Evolutionary conservation across 2,113 vertebrate species (phyloP), one percentile per base, ranked within the genome.

Genomic region (Arvicanthis niloticus): DNA sequence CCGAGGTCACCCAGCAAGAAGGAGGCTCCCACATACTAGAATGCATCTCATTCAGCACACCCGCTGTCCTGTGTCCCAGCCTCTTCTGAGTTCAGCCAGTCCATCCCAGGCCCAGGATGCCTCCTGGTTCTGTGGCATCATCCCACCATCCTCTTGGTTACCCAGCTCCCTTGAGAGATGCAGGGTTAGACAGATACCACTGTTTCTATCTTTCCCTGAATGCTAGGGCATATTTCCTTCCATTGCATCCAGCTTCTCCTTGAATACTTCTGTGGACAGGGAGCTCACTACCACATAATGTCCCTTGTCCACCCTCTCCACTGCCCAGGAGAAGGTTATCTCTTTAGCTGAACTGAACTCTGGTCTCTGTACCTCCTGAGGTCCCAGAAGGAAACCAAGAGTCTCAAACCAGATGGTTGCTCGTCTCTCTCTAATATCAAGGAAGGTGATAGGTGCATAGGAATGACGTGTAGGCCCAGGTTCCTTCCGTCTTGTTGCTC

Each of bases 381-480:
- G 42, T 42, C 56, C 62, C 51, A 51, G 56, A 37, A 53, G 40
- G 42, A 67, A 26, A 48, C 60, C 40, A 42, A 48, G 60, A 37
- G 16, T 42, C 67, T 96, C 65, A 40, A 16, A 48, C 77, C 67
- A 72, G 72, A 40, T 16, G 17, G 65, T 13, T 8, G 48, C 60
- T 73, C 84, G 40, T 51, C 45, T 37, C 62, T 95, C 37, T 62
- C 53, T n/a, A 70, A 45, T 7, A 0, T 16, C 9, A 13, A 24
- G 4, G 80, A 13, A 15, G 10, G 0, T 0, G 2, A 24, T n/a
- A 42, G 45, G 7, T 15, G 19, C 76, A 75, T 42, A 45, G 82
- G 15, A 19, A 29, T 1, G 0, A 48, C 16, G 70, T 3, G 1
- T 15, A 21, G 21, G 68, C 40, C 51, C n/a, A 12, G 26, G n/a